Evolutionary conservation across 1,140 invertebrate genomes (phyloP).

Genomic region (Drosophila willistoni): DNA sequence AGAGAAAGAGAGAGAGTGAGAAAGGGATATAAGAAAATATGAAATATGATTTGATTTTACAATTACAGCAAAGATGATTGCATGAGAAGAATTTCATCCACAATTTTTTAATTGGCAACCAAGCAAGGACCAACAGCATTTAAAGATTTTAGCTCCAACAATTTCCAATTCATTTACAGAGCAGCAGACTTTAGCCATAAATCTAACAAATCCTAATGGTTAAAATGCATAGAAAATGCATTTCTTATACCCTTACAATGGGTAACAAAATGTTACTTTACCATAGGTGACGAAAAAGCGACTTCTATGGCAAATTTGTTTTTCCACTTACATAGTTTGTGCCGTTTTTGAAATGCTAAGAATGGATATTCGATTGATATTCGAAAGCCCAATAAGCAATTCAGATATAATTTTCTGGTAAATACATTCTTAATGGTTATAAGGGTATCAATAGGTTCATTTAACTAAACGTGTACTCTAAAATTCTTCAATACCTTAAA

Average conservation of each 20-base stretch:
- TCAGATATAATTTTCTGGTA: no score
- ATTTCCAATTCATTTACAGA: not conserved
- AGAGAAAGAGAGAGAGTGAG: not conserved
- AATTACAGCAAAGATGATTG: slow-evolving; percentile 61
- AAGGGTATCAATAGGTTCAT: no score
- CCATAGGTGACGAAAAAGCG: no score
- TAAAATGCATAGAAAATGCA: not conserved
- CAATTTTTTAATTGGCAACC: slow-evolving; percentile 62
- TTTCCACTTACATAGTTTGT: no score
- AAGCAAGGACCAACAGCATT: not conserved
- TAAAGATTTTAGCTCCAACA: not conserved
- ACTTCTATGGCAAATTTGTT: no score
- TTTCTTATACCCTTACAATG: not conserved
- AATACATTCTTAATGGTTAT: no score
- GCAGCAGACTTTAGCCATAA: not conserved
- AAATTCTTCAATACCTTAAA: slow-evolving; percentile 3
- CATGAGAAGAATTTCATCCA: slow-evolving; percentile 13
- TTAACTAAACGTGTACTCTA: not conserved
- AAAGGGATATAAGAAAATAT: slow-evolving; percentile 37
- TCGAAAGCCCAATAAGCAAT: no score
- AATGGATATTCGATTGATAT: no score
- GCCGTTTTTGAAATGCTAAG: no score
- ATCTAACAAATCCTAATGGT: slow-evolving; percentile 3
- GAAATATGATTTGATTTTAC: slow-evolving; percentile 55
- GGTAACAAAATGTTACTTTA: not conserved